A percentile compares a stretch with the other conserved stretches of the same genome.
Evolutionary conservation across 2,797 vertebrate species (phyloP).

Genomic region (Tiaroga cobitis): DNA sequence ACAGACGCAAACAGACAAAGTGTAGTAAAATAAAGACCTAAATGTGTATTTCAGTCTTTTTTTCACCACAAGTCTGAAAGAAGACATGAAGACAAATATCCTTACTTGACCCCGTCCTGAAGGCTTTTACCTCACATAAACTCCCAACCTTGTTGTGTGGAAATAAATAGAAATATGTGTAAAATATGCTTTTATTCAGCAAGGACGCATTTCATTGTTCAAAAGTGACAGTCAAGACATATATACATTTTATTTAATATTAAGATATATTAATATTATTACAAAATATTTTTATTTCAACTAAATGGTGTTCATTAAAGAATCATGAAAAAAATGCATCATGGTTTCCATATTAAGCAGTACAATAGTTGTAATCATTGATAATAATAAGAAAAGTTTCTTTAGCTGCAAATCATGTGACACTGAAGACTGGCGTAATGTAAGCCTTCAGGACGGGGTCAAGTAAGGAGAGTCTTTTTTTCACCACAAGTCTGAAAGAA

Average conservation of each 20-base stretch:
- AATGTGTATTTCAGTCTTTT: too few species aligned
- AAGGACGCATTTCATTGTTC: not conserved
- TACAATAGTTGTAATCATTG: not conserved
- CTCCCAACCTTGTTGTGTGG: not conserved
- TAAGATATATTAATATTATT: not conserved
- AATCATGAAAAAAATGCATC: not conserved
- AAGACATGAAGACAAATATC: too few species aligned
- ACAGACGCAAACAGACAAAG: too few species aligned
- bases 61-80: too few species aligned
- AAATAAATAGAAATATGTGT: not conserved
- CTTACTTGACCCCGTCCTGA: constrained; percentile 16
- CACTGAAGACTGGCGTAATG: not conserved
- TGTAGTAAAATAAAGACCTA: too few species aligned
- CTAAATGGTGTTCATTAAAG: not conserved
- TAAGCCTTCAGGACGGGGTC: too few species aligned
- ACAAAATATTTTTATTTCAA: not conserved
- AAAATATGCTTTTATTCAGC: not conserved
- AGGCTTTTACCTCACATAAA: constrained; percentile 28
- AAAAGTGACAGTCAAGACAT: not conserved
- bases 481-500: too few species aligned
- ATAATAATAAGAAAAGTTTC: not conserved
- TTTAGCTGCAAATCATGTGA: not conserved
- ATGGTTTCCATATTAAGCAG: not conserved
- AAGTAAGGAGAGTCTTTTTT: too few species aligned
- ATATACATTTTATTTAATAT: too few species aligned